Conservation (phyloP, 2,888 invertebrate species). For the Troides helena region DNA sequence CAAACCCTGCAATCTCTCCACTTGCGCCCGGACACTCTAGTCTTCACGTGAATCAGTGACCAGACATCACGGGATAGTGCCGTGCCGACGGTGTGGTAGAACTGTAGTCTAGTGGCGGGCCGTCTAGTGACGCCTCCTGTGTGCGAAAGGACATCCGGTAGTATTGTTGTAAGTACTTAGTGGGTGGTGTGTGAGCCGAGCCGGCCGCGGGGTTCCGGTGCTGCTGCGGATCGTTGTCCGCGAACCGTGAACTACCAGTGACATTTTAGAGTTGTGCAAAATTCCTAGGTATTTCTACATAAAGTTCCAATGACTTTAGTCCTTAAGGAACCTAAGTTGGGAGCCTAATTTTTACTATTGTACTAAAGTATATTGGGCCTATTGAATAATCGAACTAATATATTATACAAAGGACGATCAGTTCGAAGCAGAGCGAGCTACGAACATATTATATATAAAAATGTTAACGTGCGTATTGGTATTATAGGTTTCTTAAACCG, state of each 20-base stretch:
- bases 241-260: slow-evolving; percentile 17
- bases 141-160: slow-evolving; percentile 31
- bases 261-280: slow-evolving; percentile 44
- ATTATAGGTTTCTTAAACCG: slow-evolving; percentile 78
- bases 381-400: slow-evolving; percentile 68
- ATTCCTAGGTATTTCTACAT: slow-evolving; percentile 47
- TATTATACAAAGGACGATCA: slow-evolving; percentile 39
- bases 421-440: slow-evolving; percentile 38
- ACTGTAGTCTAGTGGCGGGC: slow-evolving; percentile 31
- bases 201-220: slow-evolving; percentile 31
- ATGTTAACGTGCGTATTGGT: slow-evolving; percentile 74
- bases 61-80: slow-evolving; percentile 6
- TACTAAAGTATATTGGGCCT: slow-evolving; percentile 68
- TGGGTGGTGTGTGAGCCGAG: slow-evolving; percentile 34
- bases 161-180: slow-evolving; percentile 48
- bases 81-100: slow-evolving; percentile 38
- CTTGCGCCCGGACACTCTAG: slow-evolving; percentile 68
- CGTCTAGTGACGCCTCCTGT: slow-evolving; percentile 35
- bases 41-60: slow-evolving; percentile 64
- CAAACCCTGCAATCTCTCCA: slow-evolving; percentile 67
- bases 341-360: slow-evolving; percentile 71
- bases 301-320: slow-evolving; percentile 53
- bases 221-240: slow-evolving; percentile 37
- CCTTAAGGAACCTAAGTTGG: slow-evolving; percentile 51
- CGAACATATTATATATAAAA: slow-evolving; percentile 65